Evolutionary conservation across 2,113 vertebrate species (phyloP).

Genomic region (Entosphenus tridentatus): DNA sequence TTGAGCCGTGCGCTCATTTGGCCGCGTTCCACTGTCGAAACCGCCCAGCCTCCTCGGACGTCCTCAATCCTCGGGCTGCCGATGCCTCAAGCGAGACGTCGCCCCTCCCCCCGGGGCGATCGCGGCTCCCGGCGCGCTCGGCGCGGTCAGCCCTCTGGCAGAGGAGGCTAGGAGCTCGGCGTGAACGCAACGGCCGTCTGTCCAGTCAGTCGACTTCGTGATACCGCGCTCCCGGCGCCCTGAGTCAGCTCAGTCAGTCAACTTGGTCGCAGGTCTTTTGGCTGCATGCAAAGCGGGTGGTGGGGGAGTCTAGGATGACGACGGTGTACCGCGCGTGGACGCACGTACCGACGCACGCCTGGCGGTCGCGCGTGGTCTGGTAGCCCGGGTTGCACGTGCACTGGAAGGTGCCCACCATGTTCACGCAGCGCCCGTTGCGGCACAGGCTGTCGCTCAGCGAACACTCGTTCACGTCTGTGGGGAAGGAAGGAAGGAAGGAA

Average conservation of each 20-base stretch:
- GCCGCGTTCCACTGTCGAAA: too few relatives aligned
- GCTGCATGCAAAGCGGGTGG: background rate
- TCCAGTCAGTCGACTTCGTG: background rate
- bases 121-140: too few relatives aligned
- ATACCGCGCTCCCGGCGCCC: background rate
- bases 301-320: background rate
- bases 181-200: background rate
- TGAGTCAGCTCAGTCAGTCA: background rate
- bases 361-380: slow-evolving; percentile 15
- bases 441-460: slow-evolving; percentile 17
- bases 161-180: background rate
- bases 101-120: too few relatives aligned
- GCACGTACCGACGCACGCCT: slow-evolving; percentile 16
- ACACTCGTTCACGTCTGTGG: slow-evolving; percentile 20
- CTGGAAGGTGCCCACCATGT: slow-evolving; percentile 18
- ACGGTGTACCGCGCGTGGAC: background rate
- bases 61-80: too few relatives aligned
- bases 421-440: slow-evolving; percentile 17
- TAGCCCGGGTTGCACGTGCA: slow-evolving; percentile 18
- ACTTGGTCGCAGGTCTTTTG: background rate
- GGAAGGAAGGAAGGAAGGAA: background rate
- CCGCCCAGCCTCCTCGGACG: too few relatives aligned
- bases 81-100: too few relatives aligned
- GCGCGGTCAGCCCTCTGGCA: background rate
- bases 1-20: too few relatives aligned